phyloP scores from a whole-genome alignment of 2,113 vertebrate species.

The Colinus virginianus region DNA sequence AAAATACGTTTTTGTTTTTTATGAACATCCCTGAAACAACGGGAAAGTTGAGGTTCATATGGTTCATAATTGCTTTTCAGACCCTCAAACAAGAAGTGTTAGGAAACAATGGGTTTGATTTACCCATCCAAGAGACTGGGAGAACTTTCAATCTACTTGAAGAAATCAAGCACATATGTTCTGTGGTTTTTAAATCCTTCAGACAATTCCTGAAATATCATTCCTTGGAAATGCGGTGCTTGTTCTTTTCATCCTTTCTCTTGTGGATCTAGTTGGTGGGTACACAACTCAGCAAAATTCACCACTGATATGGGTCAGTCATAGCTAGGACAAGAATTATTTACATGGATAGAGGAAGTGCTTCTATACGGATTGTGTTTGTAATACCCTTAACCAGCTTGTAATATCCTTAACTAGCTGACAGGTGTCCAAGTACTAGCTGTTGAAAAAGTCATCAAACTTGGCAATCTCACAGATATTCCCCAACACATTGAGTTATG shows the following conservation, averaged over 20 bases:
- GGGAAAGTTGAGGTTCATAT: neutral
- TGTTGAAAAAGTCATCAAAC: neutral
- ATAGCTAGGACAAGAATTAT: neutral
- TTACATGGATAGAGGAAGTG: neutral
- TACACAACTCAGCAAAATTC: neutral
- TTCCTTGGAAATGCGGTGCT: neutral
- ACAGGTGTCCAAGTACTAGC: neutral
- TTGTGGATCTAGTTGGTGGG: neutral
- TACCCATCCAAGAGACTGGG: neutral
- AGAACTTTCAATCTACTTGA: neutral
- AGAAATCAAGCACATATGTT: neutral
- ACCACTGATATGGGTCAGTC: neutral
- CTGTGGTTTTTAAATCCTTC: neutral
- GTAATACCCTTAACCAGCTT: neutral
- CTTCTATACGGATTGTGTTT: neutral
- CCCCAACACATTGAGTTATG: neutral
- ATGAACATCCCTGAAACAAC: neutral
- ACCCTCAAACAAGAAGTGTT: neutral
- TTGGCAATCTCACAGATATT: neutral
- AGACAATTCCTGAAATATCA: neutral
- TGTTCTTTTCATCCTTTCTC: neutral
- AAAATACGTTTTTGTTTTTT: neutral
- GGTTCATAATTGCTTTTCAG: neutral
- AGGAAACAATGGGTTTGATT: neutral
- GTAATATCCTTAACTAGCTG: neutral